Evolutionary conservation across 2,113 vertebrate genomes (phyloP).

Genomic region (Anhinga anhinga): DNA sequence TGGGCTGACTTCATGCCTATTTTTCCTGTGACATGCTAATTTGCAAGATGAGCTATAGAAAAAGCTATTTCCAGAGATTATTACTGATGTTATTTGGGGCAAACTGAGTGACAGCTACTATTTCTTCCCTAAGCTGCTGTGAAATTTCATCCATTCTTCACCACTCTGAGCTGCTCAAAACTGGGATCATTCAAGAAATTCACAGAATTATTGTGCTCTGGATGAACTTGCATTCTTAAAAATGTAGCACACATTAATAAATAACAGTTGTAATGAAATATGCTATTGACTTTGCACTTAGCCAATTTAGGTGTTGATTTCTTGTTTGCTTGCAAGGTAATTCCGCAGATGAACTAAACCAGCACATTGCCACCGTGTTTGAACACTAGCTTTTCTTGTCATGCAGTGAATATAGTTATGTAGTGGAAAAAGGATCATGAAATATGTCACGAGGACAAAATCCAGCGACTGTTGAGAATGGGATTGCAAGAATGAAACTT

Average conservation of each 20-base stretch:
- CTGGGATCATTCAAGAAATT: neutral
- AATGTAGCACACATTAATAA: neutral
- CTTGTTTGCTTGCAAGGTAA: neutral
- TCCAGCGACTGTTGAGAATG: neutral
- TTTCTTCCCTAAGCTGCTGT: constrained; percentile 35
- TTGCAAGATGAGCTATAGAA: constrained; percentile 21
- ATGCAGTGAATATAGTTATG: neutral
- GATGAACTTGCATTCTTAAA: neutral
- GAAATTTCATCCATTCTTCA: constrained; percentile 24
- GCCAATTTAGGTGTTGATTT: neutral
- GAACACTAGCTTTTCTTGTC: neutral
- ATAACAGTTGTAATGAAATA: neutral
- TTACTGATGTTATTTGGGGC: constrained; percentile 43
- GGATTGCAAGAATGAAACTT: neutral
- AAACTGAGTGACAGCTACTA: constrained; percentile 48
- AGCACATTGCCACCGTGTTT: neutral
- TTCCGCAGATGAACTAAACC: neutral
- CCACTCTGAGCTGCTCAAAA: neutral
- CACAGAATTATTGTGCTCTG: neutral
- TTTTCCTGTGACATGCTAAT: constrained; percentile 15
- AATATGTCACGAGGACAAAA: neutral
- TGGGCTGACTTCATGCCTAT: neutral
- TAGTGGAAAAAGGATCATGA: neutral
- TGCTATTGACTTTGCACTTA: neutral
- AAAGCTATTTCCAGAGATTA: constrained; percentile 49